Percentiles rank a stretch among this genome's conserved stretches.
Conservation (phyloP, 2,888 invertebrate species). For the Parelbella ahira region DNA sequence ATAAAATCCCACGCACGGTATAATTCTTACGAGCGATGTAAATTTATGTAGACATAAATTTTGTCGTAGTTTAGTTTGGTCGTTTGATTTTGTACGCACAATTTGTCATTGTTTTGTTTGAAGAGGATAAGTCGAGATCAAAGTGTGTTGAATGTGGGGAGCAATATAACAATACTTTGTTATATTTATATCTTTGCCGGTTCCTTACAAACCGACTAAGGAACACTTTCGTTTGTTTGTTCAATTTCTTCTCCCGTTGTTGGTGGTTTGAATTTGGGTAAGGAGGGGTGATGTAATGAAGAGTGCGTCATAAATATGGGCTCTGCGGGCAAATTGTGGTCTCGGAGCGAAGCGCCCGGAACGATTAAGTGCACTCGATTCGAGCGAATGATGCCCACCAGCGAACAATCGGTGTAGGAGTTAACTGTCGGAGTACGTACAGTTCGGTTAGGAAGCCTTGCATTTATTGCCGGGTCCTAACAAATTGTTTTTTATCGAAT, state of each 20-base stretch:
- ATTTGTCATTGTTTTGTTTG: constrained; percentile 19
- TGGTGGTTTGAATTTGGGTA: not conserved
- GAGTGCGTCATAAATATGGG: constrained; percentile 32
- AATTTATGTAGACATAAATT: constrained; percentile 12
- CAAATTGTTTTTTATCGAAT: constrained; percentile 18
- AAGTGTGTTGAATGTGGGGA: too few species aligned
- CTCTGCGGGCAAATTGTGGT: constrained; percentile 37
- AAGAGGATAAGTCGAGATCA: constrained; percentile 12
- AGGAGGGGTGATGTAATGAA: constrained; percentile 22
- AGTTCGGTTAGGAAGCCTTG: constrained; percentile 41
- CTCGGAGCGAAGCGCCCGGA: constrained; percentile 44
- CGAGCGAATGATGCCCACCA: constrained; percentile 59
- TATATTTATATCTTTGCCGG: too few species aligned
- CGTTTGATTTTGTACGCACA: constrained; percentile 14
- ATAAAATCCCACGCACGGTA: constrained; percentile 6
- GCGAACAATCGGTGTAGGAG: not conserved
- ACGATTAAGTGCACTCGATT: constrained; percentile 74
- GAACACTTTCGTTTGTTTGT: too few species aligned
- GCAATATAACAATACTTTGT: too few species aligned
- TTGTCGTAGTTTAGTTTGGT: constrained; percentile 4
- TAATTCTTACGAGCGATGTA: constrained; percentile 6
- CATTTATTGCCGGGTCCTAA: constrained; percentile 41
- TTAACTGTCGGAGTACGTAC: not conserved
- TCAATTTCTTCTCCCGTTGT: constrained; percentile 9
- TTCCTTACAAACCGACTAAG: too few species aligned